Base-by-base conservation (phyloP, 2,113 vertebrate genomes). In the Smithornis capensis region DNA sequence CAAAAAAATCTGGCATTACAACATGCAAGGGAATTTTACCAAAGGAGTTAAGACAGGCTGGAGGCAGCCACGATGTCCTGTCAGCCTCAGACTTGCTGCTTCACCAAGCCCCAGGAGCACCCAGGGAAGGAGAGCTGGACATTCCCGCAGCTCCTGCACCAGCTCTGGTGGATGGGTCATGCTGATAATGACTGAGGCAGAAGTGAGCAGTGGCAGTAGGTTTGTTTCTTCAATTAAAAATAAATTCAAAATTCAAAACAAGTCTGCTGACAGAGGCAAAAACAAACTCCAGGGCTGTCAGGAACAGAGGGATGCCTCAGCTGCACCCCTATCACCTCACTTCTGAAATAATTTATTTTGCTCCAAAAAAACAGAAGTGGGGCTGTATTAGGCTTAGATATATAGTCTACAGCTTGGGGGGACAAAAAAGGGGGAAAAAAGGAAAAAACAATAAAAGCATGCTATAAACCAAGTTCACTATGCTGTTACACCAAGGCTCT, bases 231-330 rank as follows among this genome's bases (percentile, higher is more conserved):
- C 62, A 25, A 65, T n/a, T n/a, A n/a, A n/a, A n/a, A n/a, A n/a
- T n/a, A n/a, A n/a, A n/a, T n/a, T n/a, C n/a, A n/a, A n/a, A n/a
- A n/a, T 79, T 85, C 67, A 50, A 82, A 91, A 55, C 7, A 1
- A 80, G 63, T 38, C 47, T 87, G 75, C 70, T 65, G 57, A 62
- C 53, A 57, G 74, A 89, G 74, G 25, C 37, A 78, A 79, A 84
- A 91, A 15, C 37, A 57, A 68, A 93, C 28, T 6, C 56, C 49
- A 59, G 38, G 25, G 57, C 57, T 92, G 62, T 65, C 28, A 40
- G 4, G 25, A 80, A 2, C 19, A 56, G 45, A 53, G 42, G 42
- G 78, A 33, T 6, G 3, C 16, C 59, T 81, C 57, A 37, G 65
- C 57, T 37, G 59, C 57, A 50, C 31, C 37, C 73, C 38, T 42